Evolutionary conservation across 2,888 invertebrate species (phyloP).

Genomic region (Scrobipalpa costella): DNA sequence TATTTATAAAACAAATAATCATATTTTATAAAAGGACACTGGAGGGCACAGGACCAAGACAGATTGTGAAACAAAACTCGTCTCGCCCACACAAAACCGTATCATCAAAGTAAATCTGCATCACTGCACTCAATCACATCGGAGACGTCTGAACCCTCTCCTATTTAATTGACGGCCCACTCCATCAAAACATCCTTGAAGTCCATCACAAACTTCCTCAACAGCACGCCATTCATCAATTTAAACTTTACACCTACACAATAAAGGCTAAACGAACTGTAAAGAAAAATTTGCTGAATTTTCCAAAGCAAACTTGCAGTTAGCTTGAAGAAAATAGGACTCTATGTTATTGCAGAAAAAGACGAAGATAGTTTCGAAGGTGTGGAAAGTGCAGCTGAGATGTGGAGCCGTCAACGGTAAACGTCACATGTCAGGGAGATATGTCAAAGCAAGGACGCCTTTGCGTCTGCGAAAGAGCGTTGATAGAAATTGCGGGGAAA

Average conservation of each 20-base stretch:
- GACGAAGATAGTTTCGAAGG: slow-evolving; percentile 20
- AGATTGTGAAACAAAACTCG: slow-evolving; percentile 33
- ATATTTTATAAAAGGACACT: slow-evolving; percentile 5
- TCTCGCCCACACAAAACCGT: slow-evolving; percentile 33
- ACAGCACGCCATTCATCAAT: slow-evolving; percentile 39
- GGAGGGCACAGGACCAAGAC: slow-evolving; percentile 13
- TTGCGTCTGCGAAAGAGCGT: slow-evolving; percentile 47
- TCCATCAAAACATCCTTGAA: slow-evolving; percentile 74
- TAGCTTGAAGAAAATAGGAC: slow-evolving; percentile 37
- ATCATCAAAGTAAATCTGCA: slow-evolving; percentile 68
- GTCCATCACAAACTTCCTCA: slow-evolving; percentile 46
- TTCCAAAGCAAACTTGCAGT: slow-evolving; percentile 42
- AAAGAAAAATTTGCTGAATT: slow-evolving; percentile 48
- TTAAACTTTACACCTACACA: slow-evolving; percentile 45
- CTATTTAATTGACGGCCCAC: slow-evolving; percentile 77
- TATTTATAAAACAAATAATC: background rate
- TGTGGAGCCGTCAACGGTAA: slow-evolving; percentile 61
- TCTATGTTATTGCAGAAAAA: slow-evolving; percentile 34
- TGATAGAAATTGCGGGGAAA: slow-evolving; percentile 48
- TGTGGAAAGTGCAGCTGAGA: slow-evolving; percentile 41
- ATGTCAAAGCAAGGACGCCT: slow-evolving; percentile 61
- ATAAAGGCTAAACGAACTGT: slow-evolving; percentile 42
- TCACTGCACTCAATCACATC: slow-evolving; percentile 75
- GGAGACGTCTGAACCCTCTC: slow-evolving; percentile 66
- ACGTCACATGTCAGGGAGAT: slow-evolving; percentile 62